Evolutionary conservation across 2,888 invertebrate species (phyloP).

Genomic region (Meiosimyza decipiens): DNA sequence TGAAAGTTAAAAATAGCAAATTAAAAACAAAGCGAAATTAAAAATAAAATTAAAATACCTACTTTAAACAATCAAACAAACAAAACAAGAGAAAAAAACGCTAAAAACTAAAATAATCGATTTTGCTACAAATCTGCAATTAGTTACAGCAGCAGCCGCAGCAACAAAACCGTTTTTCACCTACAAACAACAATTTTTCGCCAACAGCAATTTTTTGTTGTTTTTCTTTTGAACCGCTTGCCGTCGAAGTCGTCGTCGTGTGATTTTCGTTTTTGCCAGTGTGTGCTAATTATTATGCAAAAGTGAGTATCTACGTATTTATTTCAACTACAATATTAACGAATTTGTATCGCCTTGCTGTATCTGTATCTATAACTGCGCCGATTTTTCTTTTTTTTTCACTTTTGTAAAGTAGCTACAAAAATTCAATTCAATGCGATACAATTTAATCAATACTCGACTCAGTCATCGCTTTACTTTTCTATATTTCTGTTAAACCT

Average conservation of each 20-base stretch:
- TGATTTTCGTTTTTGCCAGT: not conserved
- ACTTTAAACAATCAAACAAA: conserved; percentile 18
- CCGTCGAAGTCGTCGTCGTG: not conserved
- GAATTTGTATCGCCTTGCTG: not conserved
- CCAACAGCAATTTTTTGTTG: not conserved
- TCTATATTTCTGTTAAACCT: too few species aligned
- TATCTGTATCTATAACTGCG: conserved; percentile 18
- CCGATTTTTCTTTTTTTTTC: too few species aligned
- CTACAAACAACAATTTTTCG: conserved; percentile 1
- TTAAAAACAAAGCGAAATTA: too few species aligned
- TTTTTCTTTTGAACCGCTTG: not conserved
- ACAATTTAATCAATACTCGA: conserved; percentile 19
- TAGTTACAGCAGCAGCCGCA: conserved; percentile 14
- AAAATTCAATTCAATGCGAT: conserved; percentile 7
- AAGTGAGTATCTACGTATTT: conserved; percentile 34
- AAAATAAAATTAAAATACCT: too few species aligned
- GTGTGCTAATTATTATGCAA: conserved; percentile 40
- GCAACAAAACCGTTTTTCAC: conserved; percentile 2
- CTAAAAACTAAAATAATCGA: conserved; percentile 18
- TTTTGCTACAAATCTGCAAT: conserved; percentile 24
- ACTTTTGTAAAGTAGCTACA: not conserved
- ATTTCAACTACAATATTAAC: not conserved
- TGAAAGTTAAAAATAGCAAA: conserved; percentile 27
- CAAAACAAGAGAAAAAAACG: conserved; percentile 25
- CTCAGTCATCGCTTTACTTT: not conserved